Conservation (phyloP, 2,113 vertebrate genomes). For the Sinosuthora webbiana region DNA sequence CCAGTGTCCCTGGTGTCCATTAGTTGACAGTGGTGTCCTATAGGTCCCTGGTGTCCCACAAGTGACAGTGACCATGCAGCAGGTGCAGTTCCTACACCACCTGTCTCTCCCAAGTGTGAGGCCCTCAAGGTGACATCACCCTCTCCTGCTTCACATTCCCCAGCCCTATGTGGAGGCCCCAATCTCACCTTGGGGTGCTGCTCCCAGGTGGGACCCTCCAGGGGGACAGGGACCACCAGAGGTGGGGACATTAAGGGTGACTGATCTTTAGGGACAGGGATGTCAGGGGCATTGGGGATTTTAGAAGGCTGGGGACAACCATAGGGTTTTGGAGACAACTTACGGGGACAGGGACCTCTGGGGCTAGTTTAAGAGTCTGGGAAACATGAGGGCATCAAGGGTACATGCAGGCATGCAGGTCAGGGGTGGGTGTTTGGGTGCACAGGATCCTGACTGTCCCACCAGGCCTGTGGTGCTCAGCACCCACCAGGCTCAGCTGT, state of each 20-base stretch:
- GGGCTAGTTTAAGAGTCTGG: not conserved
- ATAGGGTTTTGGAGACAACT: not conserved
- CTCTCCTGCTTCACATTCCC: not conserved
- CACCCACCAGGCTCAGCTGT: not conserved
- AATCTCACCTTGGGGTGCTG: not conserved
- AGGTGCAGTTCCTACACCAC: not conserved
- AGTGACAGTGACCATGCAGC: not conserved
- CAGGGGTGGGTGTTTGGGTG: not conserved
- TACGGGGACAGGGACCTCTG: not conserved
- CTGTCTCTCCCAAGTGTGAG: not conserved
- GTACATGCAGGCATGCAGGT: not conserved
- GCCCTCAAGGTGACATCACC: not conserved
- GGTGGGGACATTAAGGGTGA: not conserved
- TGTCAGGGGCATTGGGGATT: not conserved
- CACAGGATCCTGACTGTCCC: not conserved
- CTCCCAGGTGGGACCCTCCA: not conserved
- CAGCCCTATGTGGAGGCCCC: not conserved
- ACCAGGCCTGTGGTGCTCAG: not conserved
- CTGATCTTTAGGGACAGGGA: not conserved
- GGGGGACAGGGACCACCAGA: not conserved
- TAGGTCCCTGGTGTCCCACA: not conserved
- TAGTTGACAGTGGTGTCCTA: not conserved
- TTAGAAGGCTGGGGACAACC: not conserved
- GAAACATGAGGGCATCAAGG: not conserved
- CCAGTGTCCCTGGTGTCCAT: not conserved